Evolutionary conservation across 1,140 invertebrate genomes (phyloP), one percentile per base, ranked within the genome.

Genomic region (Glossosoma conforme): DNA sequence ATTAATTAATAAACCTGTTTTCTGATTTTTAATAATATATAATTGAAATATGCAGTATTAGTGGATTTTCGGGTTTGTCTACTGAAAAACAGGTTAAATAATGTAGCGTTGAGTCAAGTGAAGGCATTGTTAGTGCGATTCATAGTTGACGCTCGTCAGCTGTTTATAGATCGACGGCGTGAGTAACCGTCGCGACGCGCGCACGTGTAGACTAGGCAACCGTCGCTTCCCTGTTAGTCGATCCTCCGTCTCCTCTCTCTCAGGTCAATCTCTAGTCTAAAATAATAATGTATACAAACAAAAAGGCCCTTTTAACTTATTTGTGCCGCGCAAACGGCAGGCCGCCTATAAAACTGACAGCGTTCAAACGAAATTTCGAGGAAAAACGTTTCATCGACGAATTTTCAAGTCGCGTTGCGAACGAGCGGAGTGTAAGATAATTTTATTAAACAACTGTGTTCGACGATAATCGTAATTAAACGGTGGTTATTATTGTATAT

Each of bases 101-200:
- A n/a, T n/a, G n/a, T n/a, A n/a, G n/a, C n/a, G n/a, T n/a, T n/a
- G n/a, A n/a, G n/a, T n/a, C n/a, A n/a, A n/a, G n/a, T n/a, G n/a
- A n/a, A n/a, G n/a, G n/a, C n/a, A n/a, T n/a, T n/a, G n/a, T n/a
- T n/a, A n/a, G n/a, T n/a, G n/a, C n/a, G n/a, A n/a, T n/a, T n/a
- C n/a, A n/a, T n/a, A n/a, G 22, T 37, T 18, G 14, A 25, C 10
- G 11, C 15, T 36, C 22, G 40, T 33, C 38, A 49, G 38, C 38
- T 50, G 33, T 32, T 32, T 51, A 51, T 51, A 19, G 48, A 51
- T 51, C 33, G 41, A 18, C 48, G 32, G 48, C 48, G 48, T 42
- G 48, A 40, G 48, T 42, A 33, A 11, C n/a, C 17, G 13, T 11
- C 17, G n/a, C 17, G 36, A 38, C 4, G 36, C 5, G 6, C 24